Conservation (phyloP, 2,113 vertebrate species). For the Pollachius pollachius region DNA sequence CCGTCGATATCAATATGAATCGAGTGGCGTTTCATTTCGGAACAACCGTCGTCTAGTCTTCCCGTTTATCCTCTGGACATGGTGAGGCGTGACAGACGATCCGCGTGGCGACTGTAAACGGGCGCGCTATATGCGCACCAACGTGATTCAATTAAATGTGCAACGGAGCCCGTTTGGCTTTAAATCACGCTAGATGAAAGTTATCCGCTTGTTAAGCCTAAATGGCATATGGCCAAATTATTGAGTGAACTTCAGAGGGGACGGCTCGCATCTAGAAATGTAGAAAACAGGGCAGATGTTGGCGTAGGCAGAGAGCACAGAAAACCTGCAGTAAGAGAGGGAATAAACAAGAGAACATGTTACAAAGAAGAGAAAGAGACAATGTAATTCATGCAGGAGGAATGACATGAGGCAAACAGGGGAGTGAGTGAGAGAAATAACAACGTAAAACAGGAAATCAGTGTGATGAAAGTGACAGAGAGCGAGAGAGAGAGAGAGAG, state of each 20-base stretch:
- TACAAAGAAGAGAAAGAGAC: too few relatives aligned
- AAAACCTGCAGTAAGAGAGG: background rate
- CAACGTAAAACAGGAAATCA: background rate
- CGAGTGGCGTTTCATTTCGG: background rate
- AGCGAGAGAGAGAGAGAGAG: background rate
- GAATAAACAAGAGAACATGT: too few relatives aligned
- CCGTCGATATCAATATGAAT: background rate
- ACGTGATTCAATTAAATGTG: constrained; percentile 21
- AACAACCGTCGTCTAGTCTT: background rate
- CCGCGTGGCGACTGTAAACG: constrained; percentile 4
- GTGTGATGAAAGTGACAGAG: background rate
- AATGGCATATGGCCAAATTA: constrained; percentile 41
- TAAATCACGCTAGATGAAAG: constrained; percentile 38
- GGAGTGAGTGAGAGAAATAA: background rate
- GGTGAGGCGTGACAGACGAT: background rate
- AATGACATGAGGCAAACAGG: background rate
- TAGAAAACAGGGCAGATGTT: constrained; percentile 45
- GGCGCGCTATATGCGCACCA: background rate
- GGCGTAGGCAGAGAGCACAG: constrained; percentile 1
- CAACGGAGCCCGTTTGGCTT: constrained; percentile 16
- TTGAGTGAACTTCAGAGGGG: constrained; percentile 41
- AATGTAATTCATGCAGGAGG: too few relatives aligned
- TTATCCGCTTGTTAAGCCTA: constrained; percentile 28
- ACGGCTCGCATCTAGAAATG: constrained; percentile 34
- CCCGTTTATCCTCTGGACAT: constrained; percentile 2